phyloP scores from a whole-genome alignment of 2,113 vertebrate genomes.

The Cyanocitta stelleri region DNA sequence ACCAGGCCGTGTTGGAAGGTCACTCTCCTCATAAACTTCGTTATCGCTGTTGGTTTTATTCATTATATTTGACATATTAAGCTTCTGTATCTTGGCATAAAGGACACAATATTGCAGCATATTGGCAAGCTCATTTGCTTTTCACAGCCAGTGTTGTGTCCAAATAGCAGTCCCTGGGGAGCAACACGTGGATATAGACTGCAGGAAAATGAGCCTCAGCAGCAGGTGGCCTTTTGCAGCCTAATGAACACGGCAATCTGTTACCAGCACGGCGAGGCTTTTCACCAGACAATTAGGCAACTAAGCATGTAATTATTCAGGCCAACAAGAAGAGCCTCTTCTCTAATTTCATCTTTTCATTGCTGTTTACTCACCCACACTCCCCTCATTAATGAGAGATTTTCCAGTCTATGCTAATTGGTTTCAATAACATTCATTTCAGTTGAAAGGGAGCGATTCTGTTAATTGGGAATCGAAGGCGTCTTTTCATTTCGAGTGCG shows the following conservation, averaged over 20 bases:
- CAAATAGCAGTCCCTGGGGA: slow-evolving; percentile 91
- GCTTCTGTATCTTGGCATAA: slow-evolving; percentile 94
- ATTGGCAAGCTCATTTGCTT: slow-evolving; percentile 98
- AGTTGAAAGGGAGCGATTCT: slow-evolving; percentile 98
- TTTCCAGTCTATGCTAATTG: slow-evolving; percentile 99
- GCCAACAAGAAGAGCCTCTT: slow-evolving; percentile 98
- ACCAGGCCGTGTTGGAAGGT: slow-evolving; percentile 68
- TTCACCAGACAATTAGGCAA: slow-evolving; percentile 99
- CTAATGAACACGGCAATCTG: slow-evolving; percentile 99
- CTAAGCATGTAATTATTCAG: slow-evolving; percentile 99
- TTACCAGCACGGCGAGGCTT: slow-evolving; percentile 89
- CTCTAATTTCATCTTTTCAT: slow-evolving; percentile 99
- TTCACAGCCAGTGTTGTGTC: slow-evolving; percentile 91
- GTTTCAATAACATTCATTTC: slow-evolving; percentile 99
- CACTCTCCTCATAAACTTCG: slow-evolving; percentile 75
- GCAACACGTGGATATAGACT: slow-evolving; percentile 87
- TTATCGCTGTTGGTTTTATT: slow-evolving; percentile 84
- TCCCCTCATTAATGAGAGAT: slow-evolving; percentile 99
- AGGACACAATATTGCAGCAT: slow-evolving; percentile 97
- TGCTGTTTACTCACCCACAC: slow-evolving; percentile 99
- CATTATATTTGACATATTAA: slow-evolving; percentile 95
- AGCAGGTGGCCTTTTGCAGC: slow-evolving; percentile 99
- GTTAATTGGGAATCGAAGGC: slow-evolving; percentile 97
- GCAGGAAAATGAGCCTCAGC: slow-evolving; percentile 89
- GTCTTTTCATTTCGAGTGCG: slow-evolving; percentile 96